Conservation (phyloP, 2,888 invertebrate species). For the Theodoxus fluviatilis region DNA sequence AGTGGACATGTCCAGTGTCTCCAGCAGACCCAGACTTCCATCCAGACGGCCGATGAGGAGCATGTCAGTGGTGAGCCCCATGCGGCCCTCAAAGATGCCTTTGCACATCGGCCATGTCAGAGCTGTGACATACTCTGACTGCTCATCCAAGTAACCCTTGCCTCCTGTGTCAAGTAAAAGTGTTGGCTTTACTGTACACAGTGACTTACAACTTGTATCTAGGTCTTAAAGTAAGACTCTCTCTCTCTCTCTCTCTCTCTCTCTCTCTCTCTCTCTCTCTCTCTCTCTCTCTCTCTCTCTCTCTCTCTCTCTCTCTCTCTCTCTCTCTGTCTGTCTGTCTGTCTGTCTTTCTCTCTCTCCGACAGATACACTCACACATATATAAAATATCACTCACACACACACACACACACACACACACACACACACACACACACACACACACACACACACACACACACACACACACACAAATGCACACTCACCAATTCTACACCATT, state of each 20-base stretch:
- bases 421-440: background rate
- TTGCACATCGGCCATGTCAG: conserved; percentile 68
- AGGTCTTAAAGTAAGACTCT: no score
- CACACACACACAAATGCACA: background rate
- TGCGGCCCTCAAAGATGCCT: conserved; percentile 55
- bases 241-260: no score
- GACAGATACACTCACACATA: no score
- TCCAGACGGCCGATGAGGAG: conserved; percentile 70
- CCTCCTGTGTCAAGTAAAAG: no score
- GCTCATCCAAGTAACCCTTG: conserved; percentile 66
- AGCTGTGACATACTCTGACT: conserved; percentile 61
- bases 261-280: no score
- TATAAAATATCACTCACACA: background rate
- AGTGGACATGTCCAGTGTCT: conserved; percentile 53
- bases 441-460: background rate
- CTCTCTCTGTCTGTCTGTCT: no score
- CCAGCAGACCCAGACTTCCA: conserved; percentile 66
- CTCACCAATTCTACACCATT: no score
- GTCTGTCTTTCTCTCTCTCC: no score
- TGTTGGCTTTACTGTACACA: no score
- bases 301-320: no score
- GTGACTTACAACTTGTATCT: no score
- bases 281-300: no score
- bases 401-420: background rate
- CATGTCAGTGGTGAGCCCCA: conserved; percentile 61